These are phyloP conservation scores for Pygoscelis antarcticus DNA, from an alignment of 2,113 vertebrate species.

Conservation along the genomic window DNA sequence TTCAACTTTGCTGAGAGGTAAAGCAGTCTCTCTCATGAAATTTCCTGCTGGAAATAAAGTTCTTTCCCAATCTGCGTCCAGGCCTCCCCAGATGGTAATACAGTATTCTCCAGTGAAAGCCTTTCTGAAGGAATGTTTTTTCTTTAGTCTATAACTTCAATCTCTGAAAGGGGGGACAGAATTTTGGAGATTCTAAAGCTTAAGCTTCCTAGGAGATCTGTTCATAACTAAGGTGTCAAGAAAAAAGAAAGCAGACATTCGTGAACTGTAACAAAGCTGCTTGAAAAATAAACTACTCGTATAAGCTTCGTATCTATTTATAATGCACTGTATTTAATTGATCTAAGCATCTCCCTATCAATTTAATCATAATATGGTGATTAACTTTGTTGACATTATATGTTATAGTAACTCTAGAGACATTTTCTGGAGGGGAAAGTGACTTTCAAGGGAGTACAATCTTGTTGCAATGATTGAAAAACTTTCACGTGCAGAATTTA, in stretches of 20 bases:
- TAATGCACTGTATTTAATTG: not conserved
- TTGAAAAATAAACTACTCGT: not conserved
- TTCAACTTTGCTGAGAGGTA: not conserved
- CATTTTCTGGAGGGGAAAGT: not conserved
- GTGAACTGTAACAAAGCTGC: not conserved
- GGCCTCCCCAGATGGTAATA: not conserved
- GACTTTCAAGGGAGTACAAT: not conserved
- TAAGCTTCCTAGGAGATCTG: not conserved
- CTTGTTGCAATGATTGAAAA: not conserved
- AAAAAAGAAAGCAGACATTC: not conserved
- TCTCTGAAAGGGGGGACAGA: not conserved
- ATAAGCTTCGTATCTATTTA: not conserved
- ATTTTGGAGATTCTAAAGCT: not conserved
- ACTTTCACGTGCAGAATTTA: not conserved
- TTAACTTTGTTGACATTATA: not conserved
- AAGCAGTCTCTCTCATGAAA: not conserved
- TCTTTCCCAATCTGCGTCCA: not conserved
- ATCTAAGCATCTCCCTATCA: not conserved
- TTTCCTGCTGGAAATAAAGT: not conserved
- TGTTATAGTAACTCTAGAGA: not conserved
- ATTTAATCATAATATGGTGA: not conserved
- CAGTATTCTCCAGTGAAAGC: not conserved
- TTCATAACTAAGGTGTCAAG: not conserved
- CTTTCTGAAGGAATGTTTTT: not conserved
- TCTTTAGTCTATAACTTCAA: not conserved